A percentile compares a stretch with the other conserved stretches of the same genome.
Conservation (phyloP, 1,140 invertebrate species). For the Penaeus vannamei region DNA sequence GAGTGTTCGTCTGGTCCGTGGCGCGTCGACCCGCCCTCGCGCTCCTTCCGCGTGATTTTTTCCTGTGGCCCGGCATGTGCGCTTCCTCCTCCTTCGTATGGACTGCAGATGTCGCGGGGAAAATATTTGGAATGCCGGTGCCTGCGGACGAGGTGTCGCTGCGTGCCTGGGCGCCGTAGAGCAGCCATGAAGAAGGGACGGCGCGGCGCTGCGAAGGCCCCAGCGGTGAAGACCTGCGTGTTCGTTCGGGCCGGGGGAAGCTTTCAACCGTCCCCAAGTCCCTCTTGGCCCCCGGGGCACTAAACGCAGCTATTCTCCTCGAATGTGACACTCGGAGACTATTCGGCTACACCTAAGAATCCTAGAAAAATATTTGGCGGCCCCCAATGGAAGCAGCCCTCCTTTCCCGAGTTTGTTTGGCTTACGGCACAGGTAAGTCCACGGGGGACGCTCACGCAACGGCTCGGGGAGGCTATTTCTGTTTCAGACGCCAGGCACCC, state of each 20-base stretch:
- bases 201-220: too few relatives aligned
- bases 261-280: neutral
- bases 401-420: conserved; percentile 15
- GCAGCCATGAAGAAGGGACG: conserved; percentile 6
- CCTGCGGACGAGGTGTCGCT: neutral
- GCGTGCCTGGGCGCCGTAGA: conserved; percentile 9
- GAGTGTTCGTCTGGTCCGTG: conserved; percentile 20
- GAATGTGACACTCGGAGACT: conserved; percentile 10
- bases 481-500: neutral
- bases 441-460: neutral
- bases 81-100: neutral
- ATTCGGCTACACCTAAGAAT: neutral
- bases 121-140: conserved; percentile 21
- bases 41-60: neutral
- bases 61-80: neutral
- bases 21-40: neutral
- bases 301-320: neutral
- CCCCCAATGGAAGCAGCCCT: neutral
- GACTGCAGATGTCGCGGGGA: neutral
- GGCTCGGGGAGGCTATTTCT: neutral
- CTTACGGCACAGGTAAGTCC: conserved; percentile 21
- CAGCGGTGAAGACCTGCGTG: conserved; percentile 1
- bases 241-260: neutral
- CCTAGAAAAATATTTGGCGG: conserved; percentile 4
- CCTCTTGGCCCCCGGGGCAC: conserved; percentile 12